phyloP scores from a whole-genome alignment of 2,888 invertebrate genomes.

The Amaurobius ferox region DNA sequence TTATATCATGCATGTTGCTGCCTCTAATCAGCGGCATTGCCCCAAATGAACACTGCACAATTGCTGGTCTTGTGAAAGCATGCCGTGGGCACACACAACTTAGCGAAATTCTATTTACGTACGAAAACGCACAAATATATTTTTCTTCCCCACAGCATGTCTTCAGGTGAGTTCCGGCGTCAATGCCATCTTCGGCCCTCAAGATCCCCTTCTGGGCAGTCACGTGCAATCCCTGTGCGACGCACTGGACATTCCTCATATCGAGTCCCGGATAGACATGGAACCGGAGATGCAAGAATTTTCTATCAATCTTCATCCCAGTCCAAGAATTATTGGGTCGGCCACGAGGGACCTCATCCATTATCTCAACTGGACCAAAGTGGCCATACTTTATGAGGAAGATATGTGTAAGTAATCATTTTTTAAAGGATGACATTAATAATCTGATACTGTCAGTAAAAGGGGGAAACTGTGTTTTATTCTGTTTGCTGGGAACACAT shows the following conservation, averaged over 20 bases:
- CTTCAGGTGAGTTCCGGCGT: constrained; percentile 88
- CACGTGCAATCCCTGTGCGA: constrained; percentile 93
- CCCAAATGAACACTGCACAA: no score
- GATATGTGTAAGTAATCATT: constrained; percentile 80
- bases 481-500: no score
- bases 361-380: constrained; percentile 93
- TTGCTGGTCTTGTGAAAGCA: no score
- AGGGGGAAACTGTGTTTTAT: no score
- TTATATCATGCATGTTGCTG: no score
- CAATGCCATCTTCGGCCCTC: constrained; percentile 91
- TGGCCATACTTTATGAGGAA: constrained; percentile 95
- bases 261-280: constrained; percentile 83
- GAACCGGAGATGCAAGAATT: constrained; percentile 82
- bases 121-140: no score
- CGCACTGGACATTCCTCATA: constrained; percentile 90
- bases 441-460: no score
- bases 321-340: constrained; percentile 87
- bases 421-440: no score
- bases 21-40: no score
- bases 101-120: no score
- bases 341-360: constrained; percentile 90
- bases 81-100: no score
- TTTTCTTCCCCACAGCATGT: constrained; percentile 83
- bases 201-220: constrained; percentile 86
- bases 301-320: constrained; percentile 92